These are phyloP conservation scores for Polyploca ridens DNA, from an alignment of 2,888 invertebrate genomes.

Conservation along the genomic window DNA sequence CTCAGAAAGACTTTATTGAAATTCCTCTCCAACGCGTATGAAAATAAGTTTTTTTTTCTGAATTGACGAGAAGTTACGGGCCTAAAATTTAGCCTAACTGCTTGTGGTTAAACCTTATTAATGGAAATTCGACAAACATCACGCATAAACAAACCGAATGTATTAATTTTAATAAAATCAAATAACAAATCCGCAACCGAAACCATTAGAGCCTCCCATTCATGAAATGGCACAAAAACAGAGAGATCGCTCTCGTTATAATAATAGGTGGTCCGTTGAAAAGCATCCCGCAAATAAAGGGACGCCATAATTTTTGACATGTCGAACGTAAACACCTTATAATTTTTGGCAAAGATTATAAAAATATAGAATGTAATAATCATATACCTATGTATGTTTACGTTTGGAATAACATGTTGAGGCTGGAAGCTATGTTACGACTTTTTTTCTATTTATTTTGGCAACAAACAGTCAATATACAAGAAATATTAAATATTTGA, in stretches of 20 bases:
- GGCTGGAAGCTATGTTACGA: too few relatives aligned
- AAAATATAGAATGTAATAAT: slow-evolving; percentile 11
- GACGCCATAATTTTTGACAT: slow-evolving; percentile 72
- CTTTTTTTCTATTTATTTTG: too few relatives aligned
- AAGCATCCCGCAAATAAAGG: slow-evolving; percentile 61
- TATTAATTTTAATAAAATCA: slow-evolving; percentile 44
- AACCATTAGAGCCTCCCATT: slow-evolving; percentile 58
- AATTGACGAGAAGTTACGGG: too few relatives aligned
- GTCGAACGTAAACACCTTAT: slow-evolving; percentile 72
- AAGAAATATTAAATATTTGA: too few relatives aligned
- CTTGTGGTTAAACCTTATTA: not conserved
- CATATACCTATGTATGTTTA: not conserved
- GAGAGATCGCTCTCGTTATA: slow-evolving; percentile 54
- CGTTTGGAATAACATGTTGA: too few relatives aligned
- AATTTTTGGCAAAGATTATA: slow-evolving; percentile 56
- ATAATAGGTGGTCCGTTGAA: slow-evolving; percentile 63
- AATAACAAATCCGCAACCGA: slow-evolving; percentile 63
- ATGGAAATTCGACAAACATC: not conserved
- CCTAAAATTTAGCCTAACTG: too few relatives aligned
- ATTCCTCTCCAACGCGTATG: too few relatives aligned
- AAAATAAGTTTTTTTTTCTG: too few relatives aligned
- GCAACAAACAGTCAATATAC: too few relatives aligned
- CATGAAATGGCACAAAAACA: slow-evolving; percentile 72
- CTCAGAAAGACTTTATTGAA: too few relatives aligned
- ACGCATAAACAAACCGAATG: not conserved